Conservation (phyloP, 2,113 vertebrate species). For the Centropus unirufus region DNA sequence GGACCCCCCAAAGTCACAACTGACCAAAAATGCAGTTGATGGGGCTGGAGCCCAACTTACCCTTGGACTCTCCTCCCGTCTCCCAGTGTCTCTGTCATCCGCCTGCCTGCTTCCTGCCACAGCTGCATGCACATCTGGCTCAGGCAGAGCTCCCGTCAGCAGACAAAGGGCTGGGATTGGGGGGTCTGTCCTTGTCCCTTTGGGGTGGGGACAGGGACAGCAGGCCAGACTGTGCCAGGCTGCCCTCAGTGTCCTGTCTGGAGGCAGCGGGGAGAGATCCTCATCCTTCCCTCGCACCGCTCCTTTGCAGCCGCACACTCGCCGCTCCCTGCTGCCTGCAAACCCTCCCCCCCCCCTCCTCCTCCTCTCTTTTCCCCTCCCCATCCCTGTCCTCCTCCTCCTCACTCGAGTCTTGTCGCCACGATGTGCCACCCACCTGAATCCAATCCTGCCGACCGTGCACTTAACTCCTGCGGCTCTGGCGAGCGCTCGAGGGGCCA, state of each 20-base stretch:
- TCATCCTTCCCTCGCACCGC: background rate
- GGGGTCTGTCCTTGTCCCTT: background rate
- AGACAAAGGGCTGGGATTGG: background rate
- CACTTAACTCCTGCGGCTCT: conserved; percentile 46
- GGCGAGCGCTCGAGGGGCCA: background rate
- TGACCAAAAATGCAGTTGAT: fast-evolving
- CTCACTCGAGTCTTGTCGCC: conserved; percentile 11
- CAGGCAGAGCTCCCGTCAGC: background rate
- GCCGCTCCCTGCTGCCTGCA: background rate
- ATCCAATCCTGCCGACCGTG: conserved; percentile 15
- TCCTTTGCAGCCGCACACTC: background rate
- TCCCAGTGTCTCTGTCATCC: background rate
- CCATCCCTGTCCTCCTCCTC: conserved; percentile 8
- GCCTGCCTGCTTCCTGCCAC: background rate
- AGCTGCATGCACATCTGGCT: conserved; percentile 45
- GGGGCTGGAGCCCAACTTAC: conserved; percentile 21
- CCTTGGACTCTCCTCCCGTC: conserved; percentile 1
- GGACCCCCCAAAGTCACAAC: background rate
- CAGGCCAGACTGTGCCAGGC: background rate
- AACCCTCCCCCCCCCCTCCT: background rate
- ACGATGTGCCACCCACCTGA: conserved; percentile 63
- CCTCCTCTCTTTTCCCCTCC: conserved; percentile 4
- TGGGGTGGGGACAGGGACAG: background rate
- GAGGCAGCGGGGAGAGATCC: background rate
- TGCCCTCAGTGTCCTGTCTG: background rate